Conservation (phyloP, 2,797 vertebrate species). For the Rhyacichthys aspro region DNA sequence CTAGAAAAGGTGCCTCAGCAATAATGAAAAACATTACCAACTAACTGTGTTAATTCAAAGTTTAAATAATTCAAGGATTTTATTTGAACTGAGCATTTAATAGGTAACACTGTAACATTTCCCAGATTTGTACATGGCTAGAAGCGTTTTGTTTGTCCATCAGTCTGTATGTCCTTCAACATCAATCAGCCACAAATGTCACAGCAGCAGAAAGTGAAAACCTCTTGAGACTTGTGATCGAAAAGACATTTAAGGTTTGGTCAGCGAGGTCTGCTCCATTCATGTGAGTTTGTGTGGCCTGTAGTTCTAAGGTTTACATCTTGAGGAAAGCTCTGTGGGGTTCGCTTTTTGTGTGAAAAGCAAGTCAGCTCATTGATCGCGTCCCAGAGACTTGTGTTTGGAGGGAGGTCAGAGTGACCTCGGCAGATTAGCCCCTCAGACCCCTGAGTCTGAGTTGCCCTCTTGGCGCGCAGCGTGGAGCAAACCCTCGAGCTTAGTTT, state of each 20-base stretch:
- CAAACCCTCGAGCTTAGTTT: too few relatives aligned
- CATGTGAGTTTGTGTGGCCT: slow-evolving; percentile 7
- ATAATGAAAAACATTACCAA: too few relatives aligned
- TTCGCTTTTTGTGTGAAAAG: not conserved
- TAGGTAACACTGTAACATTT: not conserved
- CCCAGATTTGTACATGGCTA: not conserved
- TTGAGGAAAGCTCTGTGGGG: slow-evolving; percentile 25
- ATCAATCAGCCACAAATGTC: slow-evolving; percentile 46
- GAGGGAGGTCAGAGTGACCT: too few relatives aligned
- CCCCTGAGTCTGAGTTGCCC: too few relatives aligned
- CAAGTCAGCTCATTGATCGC: not conserved
- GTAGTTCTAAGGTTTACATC: slow-evolving; percentile 3
- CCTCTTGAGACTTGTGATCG: slow-evolving; percentile 4
- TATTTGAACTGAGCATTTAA: too few relatives aligned
- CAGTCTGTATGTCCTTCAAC: slow-evolving; percentile 34
- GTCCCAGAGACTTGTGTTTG: too few relatives aligned
- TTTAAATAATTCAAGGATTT: too few relatives aligned
- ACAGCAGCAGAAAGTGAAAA: slow-evolving; percentile 33
- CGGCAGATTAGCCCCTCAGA: too few relatives aligned
- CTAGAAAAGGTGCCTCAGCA: too few relatives aligned
- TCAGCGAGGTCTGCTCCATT: not conserved
- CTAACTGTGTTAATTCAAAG: too few relatives aligned
- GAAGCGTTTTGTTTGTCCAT: slow-evolving; percentile 3
- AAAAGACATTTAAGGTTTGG: slow-evolving; percentile 10
- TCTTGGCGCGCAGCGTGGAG: too few relatives aligned